A percentile compares a stretch with the other conserved stretches of the same genome.
Conservation (phyloP, 2,888 invertebrate genomes). For the Ectemnius cavifrons region DNA sequence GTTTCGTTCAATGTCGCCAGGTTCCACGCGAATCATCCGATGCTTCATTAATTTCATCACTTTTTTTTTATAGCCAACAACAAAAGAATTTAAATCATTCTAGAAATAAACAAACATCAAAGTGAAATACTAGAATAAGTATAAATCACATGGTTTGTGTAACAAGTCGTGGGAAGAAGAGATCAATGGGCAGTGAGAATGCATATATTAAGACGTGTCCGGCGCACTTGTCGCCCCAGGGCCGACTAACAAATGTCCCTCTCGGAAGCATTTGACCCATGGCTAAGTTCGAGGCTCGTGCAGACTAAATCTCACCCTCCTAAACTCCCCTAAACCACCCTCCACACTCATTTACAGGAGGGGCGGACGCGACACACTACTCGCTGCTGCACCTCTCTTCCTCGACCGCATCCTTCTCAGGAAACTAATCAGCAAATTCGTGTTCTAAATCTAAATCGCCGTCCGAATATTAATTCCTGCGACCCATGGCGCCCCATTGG, state of each 20-base stretch:
- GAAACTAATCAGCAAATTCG: conserved; percentile 77
- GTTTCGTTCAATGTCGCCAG: background rate
- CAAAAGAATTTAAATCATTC: no score
- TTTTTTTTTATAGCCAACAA: no score
- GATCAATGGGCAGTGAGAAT: conserved; percentile 56
- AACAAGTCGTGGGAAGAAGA: conserved; percentile 48
- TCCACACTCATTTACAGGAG: conserved; percentile 42
- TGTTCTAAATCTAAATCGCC: conserved; percentile 77
- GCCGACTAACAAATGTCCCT: conserved; percentile 69
- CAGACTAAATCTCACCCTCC: conserved; percentile 66
- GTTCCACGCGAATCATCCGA: no score
- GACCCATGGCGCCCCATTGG: conserved; percentile 15
- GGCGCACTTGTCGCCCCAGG: conserved; percentile 70
- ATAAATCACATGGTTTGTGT: background rate
- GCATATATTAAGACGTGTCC: conserved; percentile 74
- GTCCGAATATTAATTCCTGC: conserved; percentile 76
- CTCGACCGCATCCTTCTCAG: conserved; percentile 63
- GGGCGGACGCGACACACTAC: conserved; percentile 36
- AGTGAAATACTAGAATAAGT: no score
- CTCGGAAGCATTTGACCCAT: conserved; percentile 61
- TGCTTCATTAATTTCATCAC: no score
- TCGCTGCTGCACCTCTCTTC: conserved; percentile 31
- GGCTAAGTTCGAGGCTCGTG: conserved; percentile 60
- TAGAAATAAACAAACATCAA: no score
- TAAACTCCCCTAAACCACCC: conserved; percentile 27